A percentile compares a stretch with the other conserved stretches of the same genome.
phyloP scores from a whole-genome alignment of 2,113 vertebrate species.

The Ginglymostoma cirratum region DNA sequence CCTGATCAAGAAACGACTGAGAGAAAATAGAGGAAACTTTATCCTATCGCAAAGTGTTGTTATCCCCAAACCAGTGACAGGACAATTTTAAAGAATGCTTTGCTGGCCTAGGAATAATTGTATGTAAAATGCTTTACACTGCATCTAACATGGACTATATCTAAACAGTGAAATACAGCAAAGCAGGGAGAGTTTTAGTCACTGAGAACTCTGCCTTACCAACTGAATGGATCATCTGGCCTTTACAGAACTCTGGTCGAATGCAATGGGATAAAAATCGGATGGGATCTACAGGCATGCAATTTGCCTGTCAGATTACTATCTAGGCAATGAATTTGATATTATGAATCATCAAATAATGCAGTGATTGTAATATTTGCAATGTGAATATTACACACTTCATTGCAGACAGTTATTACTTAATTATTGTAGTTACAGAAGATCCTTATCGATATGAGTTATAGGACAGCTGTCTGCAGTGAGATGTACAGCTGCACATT shows the following conservation, averaged over 20 bases:
- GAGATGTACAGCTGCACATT: not conserved
- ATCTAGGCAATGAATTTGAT: not conserved
- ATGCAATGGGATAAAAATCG: not conserved
- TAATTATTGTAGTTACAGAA: slow-evolving; percentile 22
- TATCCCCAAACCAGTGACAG: not conserved
- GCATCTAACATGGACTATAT: not conserved
- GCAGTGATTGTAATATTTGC: slow-evolving; percentile 11
- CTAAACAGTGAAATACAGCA: not conserved
- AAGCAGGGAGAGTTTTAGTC: not conserved
- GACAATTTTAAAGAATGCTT: not conserved
- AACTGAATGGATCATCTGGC: not conserved
- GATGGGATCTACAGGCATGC: not conserved
- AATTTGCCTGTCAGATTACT: not conserved
- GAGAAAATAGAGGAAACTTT: not conserved
- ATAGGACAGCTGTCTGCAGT: not conserved
- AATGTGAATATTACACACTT: not conserved
- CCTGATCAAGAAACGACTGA: not conserved
- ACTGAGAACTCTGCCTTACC: too few species aligned
- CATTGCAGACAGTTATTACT: slow-evolving; percentile 15
- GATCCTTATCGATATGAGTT: slow-evolving; percentile 4
- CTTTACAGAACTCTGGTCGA: not conserved
- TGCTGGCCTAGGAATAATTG: not conserved
- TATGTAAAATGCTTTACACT: not conserved
- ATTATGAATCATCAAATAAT: not conserved
- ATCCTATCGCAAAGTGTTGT: not conserved